phyloP scores from a whole-genome alignment of 2,113 vertebrate species.

The Chroicocephalus ridibundus region DNA sequence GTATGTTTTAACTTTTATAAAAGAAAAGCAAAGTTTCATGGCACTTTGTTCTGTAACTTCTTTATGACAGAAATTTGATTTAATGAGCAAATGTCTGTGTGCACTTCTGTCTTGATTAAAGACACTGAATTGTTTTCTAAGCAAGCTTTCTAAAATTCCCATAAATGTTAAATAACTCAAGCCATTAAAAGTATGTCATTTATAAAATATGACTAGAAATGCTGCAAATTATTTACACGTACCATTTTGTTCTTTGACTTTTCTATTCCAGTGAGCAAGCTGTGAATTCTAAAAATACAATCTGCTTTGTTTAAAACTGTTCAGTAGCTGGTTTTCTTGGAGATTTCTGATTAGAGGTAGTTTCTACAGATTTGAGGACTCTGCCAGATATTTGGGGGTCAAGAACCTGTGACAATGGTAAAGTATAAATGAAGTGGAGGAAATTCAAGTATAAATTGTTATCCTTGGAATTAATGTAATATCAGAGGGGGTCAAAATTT shows the following conservation, averaged over 20 bases:
- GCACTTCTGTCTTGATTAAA: background rate
- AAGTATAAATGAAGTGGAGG: background rate
- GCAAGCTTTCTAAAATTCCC: background rate
- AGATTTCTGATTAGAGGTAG: background rate
- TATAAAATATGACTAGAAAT: background rate
- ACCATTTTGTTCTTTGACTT: background rate
- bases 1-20: background rate
- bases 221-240: background rate
- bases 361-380: background rate
- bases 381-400: background rate
- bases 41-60: background rate
- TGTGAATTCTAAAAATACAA: background rate
- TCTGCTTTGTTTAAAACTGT: background rate
- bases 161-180: background rate
- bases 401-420: background rate
- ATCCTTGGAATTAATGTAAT: background rate
- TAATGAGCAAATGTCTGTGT: background rate
- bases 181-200: background rate
- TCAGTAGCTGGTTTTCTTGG: background rate
- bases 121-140: background rate
- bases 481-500: background rate
- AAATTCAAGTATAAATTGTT: background rate
- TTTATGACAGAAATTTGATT: background rate
- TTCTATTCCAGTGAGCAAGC: background rate
- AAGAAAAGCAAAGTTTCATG: background rate